A percentile compares a stretch with the other conserved stretches of the same genome.
phyloP scores from a whole-genome alignment of 2,797 vertebrate species.

The Protonibea diacanthus region DNA sequence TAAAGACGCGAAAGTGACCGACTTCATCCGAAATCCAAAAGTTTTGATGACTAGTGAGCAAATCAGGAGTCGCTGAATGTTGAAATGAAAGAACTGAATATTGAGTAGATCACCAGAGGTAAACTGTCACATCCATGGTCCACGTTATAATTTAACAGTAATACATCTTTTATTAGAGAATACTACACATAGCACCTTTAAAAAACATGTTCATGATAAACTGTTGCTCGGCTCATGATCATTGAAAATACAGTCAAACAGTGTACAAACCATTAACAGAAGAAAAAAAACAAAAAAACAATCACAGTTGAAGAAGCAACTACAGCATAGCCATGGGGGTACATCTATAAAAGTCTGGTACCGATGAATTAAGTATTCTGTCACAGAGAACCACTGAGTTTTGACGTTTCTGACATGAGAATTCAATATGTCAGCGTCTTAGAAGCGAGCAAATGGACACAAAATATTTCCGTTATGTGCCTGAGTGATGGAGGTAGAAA shows the following conservation, averaged over 20 bases:
- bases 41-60: conserved; percentile 23
- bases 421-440: conserved; percentile 64
- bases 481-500: conserved; percentile 83
- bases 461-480: conserved; percentile 49
- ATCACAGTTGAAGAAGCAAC: conserved; percentile 70
- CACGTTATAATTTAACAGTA: conserved; percentile 46
- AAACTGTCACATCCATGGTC: conserved; percentile 39
- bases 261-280: conserved; percentile 58
- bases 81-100: conserved; percentile 14
- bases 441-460: conserved; percentile 42
- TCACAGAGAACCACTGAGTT: conserved; percentile 50
- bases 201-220: conserved; percentile 51
- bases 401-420: conserved; percentile 49
- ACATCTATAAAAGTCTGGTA: conserved; percentile 60
- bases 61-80: conserved; percentile 14
- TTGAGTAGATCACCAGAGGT: conserved; percentile 27
- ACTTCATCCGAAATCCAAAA: conserved; percentile 43
- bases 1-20: conserved; percentile 41
- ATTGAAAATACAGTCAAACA: conserved; percentile 62
- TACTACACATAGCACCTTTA: conserved; percentile 82
- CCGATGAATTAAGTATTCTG: conserved; percentile 44
- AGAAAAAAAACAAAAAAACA: conserved; percentile 40
- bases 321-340: conserved; percentile 68
- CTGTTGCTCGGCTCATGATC: conserved; percentile 51
- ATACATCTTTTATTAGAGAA: conserved; percentile 48